Base-by-base conservation (phyloP, 2,888 invertebrate species). In the Ophioninae sp. region DNA sequence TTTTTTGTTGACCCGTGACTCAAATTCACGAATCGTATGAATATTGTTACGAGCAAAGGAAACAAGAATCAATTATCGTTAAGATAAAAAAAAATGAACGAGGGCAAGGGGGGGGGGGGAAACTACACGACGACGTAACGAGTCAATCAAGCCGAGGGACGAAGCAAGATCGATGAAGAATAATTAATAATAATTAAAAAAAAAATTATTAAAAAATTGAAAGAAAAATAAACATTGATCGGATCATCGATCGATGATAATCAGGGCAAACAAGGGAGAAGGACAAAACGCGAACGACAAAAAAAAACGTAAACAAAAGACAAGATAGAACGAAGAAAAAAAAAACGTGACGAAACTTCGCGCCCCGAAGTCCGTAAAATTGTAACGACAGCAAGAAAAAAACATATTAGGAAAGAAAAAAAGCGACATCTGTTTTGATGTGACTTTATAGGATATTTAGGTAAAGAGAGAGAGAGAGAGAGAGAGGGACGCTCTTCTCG, bases 11-110 rank as follows among this genome's bases (percentile, higher is more conserved):
- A 2, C 92, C 91, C 92, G 91, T 91, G 91, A 93, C 90, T 91
- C 91, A 90, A 90, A 92, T 93, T 91, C 90, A 91, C 90, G 89
- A 91, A 91, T 93, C 91, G 91, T 93, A 93, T 94, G 94, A 94
- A 94, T 94, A 94, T 94, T 94, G 94, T 94, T 94, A 78, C 37
- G 37, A 80, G 41, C 20, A 51, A 37, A 76, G 63, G 63, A 30
- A 30, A 30, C 30, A 30, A 30, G 30, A 30, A 30, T 30, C 3
- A 30, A 30, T 30, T 30, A 30, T 30, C 30, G 30, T 30, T 30
- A 30, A 30, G 30, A 30, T 1, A 30, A 30, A 30, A 30, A 30
- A 30, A 30, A 3, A 30, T 3, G 30, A 30, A 30, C 30, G 30
- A 30, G 30, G 30, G n/a, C n/a, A n/a, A n/a, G n/a, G 30, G 30